Evolutionary conservation across 2,113 vertebrate genomes (phyloP).

Genomic region (Indri indri): DNA sequence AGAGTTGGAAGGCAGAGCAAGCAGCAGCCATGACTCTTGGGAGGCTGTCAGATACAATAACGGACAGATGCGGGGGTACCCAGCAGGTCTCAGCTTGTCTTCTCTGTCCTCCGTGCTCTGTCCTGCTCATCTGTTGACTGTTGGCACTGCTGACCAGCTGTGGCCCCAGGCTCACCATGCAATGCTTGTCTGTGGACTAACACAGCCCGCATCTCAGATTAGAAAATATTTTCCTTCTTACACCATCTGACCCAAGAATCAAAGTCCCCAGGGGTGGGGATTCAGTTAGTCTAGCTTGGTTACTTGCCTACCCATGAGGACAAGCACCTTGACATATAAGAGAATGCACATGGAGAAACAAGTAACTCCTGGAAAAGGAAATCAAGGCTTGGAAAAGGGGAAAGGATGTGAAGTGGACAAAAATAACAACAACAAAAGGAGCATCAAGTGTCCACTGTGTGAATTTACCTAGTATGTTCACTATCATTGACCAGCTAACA

Average conservation of each 20-base stretch:
- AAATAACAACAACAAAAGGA: neutral
- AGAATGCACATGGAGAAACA: neutral
- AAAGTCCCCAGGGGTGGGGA: neutral
- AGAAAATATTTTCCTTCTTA: neutral
- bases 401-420: neutral
- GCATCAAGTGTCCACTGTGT: neutral
- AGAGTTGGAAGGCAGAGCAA: neutral
- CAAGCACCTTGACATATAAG: neutral
- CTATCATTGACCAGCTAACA: neutral
- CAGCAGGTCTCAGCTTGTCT: accelerated
- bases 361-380: neutral
- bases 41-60: neutral
- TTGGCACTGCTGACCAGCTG: neutral
- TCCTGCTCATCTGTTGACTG: neutral
- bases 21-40: neutral
- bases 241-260: neutral
- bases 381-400: neutral
- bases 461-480: neutral
- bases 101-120: neutral
- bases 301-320: neutral
- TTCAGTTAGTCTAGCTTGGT: neutral
- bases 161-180: neutral
- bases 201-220: neutral
- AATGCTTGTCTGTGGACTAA: neutral
- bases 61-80: neutral